Base-by-base conservation (phyloP, 2,888 invertebrate species). In the Mesorhabditis sp. region DNA sequence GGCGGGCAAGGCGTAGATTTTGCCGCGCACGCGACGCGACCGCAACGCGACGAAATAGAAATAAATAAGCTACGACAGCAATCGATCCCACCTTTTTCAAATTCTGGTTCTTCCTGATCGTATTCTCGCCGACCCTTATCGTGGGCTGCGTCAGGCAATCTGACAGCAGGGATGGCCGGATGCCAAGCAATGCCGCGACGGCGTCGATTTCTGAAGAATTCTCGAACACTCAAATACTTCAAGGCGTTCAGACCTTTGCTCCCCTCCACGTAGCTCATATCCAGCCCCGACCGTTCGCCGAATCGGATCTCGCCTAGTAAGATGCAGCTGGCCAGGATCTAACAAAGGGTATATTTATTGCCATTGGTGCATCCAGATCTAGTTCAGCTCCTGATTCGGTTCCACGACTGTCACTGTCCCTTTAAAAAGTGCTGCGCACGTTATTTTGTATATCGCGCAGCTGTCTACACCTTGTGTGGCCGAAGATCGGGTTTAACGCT, bases 31-130 rank as follows among this genome's bases (percentile, higher is more conserved):
- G 58, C 58, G 58, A n/a, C n/a, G 10, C 28, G 28, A 2, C 28
- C 28, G 28, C 61, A 65, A 50, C 65, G 71, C 43, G 70, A 69
- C 41, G 76, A 75, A 69, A 74, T 43, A 66, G 66, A 44, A 28
- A 66, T n/a, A 42, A 13, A 28, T 67, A 58, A 66, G 62, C 13
- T n/a, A 63, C 45, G 64, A 65, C 6, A 61, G 13, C 10, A 41
- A 72, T 45, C 43, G 7, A 61, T 45, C n/a, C 15, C 7, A 81
- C 86, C 85, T 88, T 88, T 69, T 86, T 86, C 74, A 86, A 82
- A 77, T 86, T 88, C 82, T 88, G 87, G 74, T 87, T 87, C 79
- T 88, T 88, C 71, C 86, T 86, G 65, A 88, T 88, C 70, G 83
- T 83, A 72, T 88, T 88, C 62, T 83, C 87, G 50, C 88, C 88